Conservation (phyloP, 1,140 invertebrate genomes). For the Nebria ingens region DNA sequence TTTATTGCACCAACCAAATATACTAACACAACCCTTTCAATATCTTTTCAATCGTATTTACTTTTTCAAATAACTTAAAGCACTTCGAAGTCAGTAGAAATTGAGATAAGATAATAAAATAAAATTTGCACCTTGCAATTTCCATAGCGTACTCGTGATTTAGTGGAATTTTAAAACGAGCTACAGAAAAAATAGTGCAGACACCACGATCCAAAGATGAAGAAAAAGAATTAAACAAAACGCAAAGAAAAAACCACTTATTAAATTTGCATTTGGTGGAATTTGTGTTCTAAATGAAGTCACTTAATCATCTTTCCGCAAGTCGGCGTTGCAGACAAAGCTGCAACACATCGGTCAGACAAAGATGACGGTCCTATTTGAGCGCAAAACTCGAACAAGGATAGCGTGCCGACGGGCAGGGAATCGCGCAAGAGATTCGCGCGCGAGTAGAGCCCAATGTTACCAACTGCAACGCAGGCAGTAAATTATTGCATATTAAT, state of each 20-base stretch:
- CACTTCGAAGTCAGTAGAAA: too few relatives aligned
- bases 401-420: too few relatives aligned
- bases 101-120: too few relatives aligned
- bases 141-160: too few relatives aligned
- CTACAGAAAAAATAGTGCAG: too few relatives aligned
- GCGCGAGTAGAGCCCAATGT: background rate
- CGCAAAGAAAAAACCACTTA: constrained; percentile 24
- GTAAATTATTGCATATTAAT: constrained; percentile 37
- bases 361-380: background rate
- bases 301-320: constrained; percentile 31
- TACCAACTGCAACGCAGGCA: constrained; percentile 22
- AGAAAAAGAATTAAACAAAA: background rate
- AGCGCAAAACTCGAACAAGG: background rate
- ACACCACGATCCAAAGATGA: background rate
- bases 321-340: constrained; percentile 14
- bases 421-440: background rate
- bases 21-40: too few relatives aligned
- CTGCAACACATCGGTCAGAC: too few relatives aligned
- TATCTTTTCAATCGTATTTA: too few relatives aligned
- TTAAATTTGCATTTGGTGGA: constrained; percentile 35
- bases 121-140: too few relatives aligned
- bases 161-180: too few relatives aligned
- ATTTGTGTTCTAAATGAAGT: constrained; percentile 35
- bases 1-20: too few relatives aligned
- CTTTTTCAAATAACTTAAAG: too few relatives aligned